Evolutionary conservation across 2,113 vertebrate species (phyloP), one percentile per base, ranked within the genome.

Genomic region (Mola mola): DNA sequence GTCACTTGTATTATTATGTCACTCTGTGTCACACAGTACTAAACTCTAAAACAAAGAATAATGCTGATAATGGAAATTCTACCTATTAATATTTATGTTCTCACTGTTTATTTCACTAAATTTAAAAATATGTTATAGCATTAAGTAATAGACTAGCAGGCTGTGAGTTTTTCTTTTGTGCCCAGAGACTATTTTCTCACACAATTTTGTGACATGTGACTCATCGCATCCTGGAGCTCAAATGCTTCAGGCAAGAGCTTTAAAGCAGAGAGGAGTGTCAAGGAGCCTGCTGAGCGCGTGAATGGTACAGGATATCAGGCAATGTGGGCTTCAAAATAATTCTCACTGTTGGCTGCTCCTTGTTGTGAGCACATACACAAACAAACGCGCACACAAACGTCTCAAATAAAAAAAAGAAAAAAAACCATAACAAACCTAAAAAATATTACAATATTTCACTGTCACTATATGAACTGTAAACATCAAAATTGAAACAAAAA

Each of bases 161-260:
- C 33, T 34, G 11, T 34, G 11, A 13, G 33, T 34, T 34, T 5
- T 34, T 34, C n/a, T n/a, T n/a, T n/a, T n/a, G n/a, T n/a, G n/a
- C n/a, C n/a, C n/a, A n/a, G n/a, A n/a, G n/a, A n/a, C n/a, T n/a
- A 13, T 29, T 49, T 25, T 16, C 20, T 24, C 17, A 37, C 33
- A 5, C 3, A 37, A 17, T 0, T 26, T 4, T 19, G 33, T 53
- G 34, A 25, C 19, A 40, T 22, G 52, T 86, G 79, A 86, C 75
- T 48, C 74, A 69, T 70, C 75, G 62, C 24, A 82, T 72, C 47
- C 58, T 60, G 67, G 4, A 42, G 51, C 70, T 86, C 50, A 16
- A 34, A 44, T 29, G 21, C 49, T 48, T 21, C 7, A 56, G 29
- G 60, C 33, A 36, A 13, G n/a, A 20, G 16, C 8, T 2, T 49